These are phyloP conservation scores for Tyto alba DNA, from an alignment of 2,113 vertebrate genomes.

Conservation along the genomic window DNA sequence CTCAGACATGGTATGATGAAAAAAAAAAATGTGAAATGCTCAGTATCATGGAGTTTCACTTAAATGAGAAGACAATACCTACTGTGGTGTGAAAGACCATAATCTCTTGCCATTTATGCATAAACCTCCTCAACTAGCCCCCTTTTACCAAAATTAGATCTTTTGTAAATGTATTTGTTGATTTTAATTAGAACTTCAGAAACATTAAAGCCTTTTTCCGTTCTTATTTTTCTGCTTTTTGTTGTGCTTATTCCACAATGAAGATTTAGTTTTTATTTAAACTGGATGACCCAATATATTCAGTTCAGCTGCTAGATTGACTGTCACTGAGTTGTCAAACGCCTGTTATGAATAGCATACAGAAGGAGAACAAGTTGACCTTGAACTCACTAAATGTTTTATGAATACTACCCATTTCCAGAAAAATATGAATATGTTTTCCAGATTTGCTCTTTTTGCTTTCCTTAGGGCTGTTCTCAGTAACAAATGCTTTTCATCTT, in stretches of 20 bases:
- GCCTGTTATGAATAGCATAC: conserved; percentile 16
- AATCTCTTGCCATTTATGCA: background rate
- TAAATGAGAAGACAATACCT: background rate
- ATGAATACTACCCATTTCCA: conserved; percentile 59
- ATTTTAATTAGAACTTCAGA: conserved; percentile 1
- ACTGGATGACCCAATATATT: background rate
- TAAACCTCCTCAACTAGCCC: background rate
- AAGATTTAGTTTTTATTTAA: conserved; percentile 33
- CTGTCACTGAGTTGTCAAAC: conserved; percentile 32
- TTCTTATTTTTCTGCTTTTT: background rate
- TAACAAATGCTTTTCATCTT: conserved; percentile 55
- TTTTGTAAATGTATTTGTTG: background rate
- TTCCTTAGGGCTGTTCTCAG: conserved; percentile 31
- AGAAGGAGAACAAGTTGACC: conserved; percentile 54
- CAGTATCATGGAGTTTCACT: background rate
- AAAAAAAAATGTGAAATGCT: background rate
- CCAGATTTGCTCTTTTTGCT: conserved; percentile 52
- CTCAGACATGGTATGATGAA: background rate
- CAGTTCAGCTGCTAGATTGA: background rate
- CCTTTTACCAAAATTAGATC: background rate
- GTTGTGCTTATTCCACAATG: background rate
- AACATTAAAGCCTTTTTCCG: background rate
- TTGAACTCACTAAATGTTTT: conserved; percentile 65
- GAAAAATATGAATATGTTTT: conserved; percentile 67
- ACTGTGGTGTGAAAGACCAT: background rate